Conservation (phyloP, 2,888 invertebrate genomes). For the Gari tellinella region DNA sequence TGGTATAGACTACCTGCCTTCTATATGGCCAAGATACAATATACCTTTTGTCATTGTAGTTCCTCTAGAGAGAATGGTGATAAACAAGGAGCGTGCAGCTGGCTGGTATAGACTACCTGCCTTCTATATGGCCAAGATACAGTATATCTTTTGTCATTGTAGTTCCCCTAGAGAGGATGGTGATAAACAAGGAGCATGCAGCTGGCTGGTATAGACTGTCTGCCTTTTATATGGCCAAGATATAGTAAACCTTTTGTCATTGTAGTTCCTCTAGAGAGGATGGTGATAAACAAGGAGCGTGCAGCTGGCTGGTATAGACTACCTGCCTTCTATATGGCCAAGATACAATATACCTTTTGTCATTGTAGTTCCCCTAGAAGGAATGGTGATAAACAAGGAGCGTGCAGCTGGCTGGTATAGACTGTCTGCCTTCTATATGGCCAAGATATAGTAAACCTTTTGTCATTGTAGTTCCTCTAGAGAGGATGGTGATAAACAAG, state of each 20-base stretch:
- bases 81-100: conserved; percentile 91
- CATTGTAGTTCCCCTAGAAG: conserved; percentile 91
- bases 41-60: too few species aligned
- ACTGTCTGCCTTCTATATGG: conserved; percentile 91
- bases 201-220: conserved; percentile 92
- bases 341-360: too few species aligned
- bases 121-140: conserved; percentile 93
- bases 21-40: conserved; percentile 92
- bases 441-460: too few species aligned
- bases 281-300: conserved; percentile 92
- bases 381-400: conserved; percentile 92
- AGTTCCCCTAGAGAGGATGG: conserved; percentile 93
- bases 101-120: conserved; percentile 92
- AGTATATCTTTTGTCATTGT: too few species aligned
- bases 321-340: conserved; percentile 92
- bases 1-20: conserved; percentile 92
- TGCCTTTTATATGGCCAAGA: conserved; percentile 92
- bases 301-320: conserved; percentile 91
- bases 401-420: conserved; percentile 91
- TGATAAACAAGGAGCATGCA: conserved; percentile 91
- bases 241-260: too few species aligned
- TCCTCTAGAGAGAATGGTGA: conserved; percentile 92
- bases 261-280: conserved; percentile 91
- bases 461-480: conserved; percentile 91
- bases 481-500: conserved; percentile 92